Conservation (phyloP, 2,797 vertebrate genomes). For the Hybognathus amarus region DNA sequence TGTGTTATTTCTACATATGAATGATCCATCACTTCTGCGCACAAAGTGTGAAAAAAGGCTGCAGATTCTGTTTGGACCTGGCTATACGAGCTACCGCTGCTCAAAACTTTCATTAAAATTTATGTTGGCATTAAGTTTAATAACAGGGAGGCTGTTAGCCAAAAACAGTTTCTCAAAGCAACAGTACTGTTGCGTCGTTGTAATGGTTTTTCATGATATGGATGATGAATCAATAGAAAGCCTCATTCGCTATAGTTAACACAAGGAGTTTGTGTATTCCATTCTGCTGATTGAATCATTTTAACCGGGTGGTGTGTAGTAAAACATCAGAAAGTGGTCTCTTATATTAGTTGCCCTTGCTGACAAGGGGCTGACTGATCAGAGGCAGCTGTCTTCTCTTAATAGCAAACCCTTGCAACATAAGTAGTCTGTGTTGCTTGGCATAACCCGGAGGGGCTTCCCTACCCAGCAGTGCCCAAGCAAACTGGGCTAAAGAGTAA, state of each 20-base stretch:
- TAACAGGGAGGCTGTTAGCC: slow-evolving; percentile 38
- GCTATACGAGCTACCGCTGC: not conserved
- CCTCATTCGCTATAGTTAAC: slow-evolving; percentile 7
- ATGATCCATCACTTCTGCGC: not conserved
- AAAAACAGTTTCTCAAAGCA: slow-evolving; percentile 30
- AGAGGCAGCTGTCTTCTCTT: slow-evolving; percentile 39
- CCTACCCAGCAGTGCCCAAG: slow-evolving; percentile 31
- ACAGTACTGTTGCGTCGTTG: slow-evolving; percentile 2
- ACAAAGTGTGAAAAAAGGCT: not conserved
- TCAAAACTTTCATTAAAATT: slow-evolving; percentile 22
- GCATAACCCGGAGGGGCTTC: slow-evolving; percentile 40
- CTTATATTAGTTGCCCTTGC: slow-evolving; percentile 31
- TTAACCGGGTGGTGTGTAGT: slow-evolving; percentile 15
- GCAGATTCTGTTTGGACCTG: not conserved
- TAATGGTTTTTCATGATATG: slow-evolving; percentile 40
- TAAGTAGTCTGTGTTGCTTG: slow-evolving; percentile 37
- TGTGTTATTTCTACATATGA: not conserved
- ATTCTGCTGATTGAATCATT: slow-evolving; percentile 24
- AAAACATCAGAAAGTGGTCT: slow-evolving; percentile 31
- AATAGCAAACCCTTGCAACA: slow-evolving; percentile 38
- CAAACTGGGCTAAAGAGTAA: slow-evolving; percentile 2
- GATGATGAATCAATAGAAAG: slow-evolving; percentile 23
- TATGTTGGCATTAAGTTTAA: slow-evolving; percentile 32
- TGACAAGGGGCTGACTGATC: slow-evolving; percentile 48
- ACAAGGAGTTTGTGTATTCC: slow-evolving; percentile 8